These are phyloP conservation scores for Catamblyrhynchus diadema DNA, from an alignment of 2,797 vertebrate species.

Conservation along the genomic window DNA sequence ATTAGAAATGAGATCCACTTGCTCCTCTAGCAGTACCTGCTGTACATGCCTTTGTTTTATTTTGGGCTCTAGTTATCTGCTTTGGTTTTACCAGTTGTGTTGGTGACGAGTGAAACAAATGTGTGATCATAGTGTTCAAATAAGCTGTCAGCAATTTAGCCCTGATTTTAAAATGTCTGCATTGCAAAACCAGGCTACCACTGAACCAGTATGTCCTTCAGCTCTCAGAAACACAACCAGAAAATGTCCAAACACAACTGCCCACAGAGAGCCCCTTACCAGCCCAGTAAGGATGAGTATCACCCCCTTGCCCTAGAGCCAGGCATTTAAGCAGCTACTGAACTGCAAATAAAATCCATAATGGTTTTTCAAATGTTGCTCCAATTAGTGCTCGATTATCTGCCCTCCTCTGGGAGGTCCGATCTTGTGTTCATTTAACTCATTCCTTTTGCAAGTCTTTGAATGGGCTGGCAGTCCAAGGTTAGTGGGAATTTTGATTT, in stretches of 20 bases:
- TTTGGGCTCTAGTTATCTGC: not conserved
- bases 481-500: not conserved
- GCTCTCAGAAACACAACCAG: not conserved
- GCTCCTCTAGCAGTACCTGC: not conserved
- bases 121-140: not conserved
- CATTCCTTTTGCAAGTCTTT: not conserved
- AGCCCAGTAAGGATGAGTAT: not conserved
- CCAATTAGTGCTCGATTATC: constrained; percentile 3
- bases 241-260: not conserved
- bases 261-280: not conserved
- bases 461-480: not conserved
- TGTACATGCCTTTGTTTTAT: not conserved
- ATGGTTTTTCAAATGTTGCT: not conserved
- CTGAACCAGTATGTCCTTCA: not conserved
- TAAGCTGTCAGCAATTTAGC: not conserved
- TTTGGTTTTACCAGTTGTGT: not conserved
- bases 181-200: not conserved
- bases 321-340: not conserved
- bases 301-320: not conserved
- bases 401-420: not conserved
- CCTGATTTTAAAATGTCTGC: not conserved
- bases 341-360: constrained; percentile 17
- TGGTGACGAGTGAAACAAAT: not conserved
- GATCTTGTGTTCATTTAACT: not conserved
- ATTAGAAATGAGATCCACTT: not conserved